phyloP scores from a whole-genome alignment of 2,888 invertebrate genomes.

The Cheilosia variabilis region DNA sequence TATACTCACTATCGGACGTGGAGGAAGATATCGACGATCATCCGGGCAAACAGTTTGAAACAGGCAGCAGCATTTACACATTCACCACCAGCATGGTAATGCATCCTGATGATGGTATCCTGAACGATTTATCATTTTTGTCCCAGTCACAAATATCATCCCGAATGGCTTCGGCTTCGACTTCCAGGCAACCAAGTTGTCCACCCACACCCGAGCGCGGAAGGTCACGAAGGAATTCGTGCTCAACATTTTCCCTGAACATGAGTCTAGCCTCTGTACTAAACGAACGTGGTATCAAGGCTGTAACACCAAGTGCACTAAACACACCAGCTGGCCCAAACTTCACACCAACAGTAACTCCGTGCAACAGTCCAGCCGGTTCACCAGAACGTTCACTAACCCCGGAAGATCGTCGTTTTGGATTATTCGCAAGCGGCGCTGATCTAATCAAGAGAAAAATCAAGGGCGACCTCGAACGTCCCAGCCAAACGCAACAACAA shows the following conservation, averaged over 20 bases:
- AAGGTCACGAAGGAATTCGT: slow-evolving; percentile 91
- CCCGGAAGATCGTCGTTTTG: slow-evolving; percentile 84
- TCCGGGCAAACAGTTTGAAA: slow-evolving; percentile 90
- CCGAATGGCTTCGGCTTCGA: slow-evolving; percentile 88
- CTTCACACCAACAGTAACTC: slow-evolving; percentile 93
- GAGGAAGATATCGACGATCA: slow-evolving; percentile 90
- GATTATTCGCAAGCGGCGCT: slow-evolving; percentile 87
- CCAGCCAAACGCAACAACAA: slow-evolving; percentile 80
- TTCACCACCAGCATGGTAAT: slow-evolving; percentile 94
- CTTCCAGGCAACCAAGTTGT: slow-evolving; percentile 84
- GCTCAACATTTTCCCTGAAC: slow-evolving; percentile 90
- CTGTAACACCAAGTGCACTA: slow-evolving; percentile 88
- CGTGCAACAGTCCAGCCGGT: slow-evolving; percentile 91
- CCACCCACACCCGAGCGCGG: slow-evolving; percentile 84
- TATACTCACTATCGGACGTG: slow-evolving; percentile 86
- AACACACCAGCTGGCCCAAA: slow-evolving; percentile 87
- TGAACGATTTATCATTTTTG: slow-evolving; percentile 85
- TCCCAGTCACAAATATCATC: slow-evolving; percentile 88
- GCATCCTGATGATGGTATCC: slow-evolving; percentile 94
- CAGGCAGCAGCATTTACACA: slow-evolving; percentile 91
- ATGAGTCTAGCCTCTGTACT: slow-evolving; percentile 90
- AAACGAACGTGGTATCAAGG: slow-evolving; percentile 90
- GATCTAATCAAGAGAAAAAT: slow-evolving; percentile 87
- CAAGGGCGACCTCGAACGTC: slow-evolving; percentile 84
- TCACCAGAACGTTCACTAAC: slow-evolving; percentile 86